Conservation (phyloP, 2,113 vertebrate species). For the Fulmarus glacialis region DNA sequence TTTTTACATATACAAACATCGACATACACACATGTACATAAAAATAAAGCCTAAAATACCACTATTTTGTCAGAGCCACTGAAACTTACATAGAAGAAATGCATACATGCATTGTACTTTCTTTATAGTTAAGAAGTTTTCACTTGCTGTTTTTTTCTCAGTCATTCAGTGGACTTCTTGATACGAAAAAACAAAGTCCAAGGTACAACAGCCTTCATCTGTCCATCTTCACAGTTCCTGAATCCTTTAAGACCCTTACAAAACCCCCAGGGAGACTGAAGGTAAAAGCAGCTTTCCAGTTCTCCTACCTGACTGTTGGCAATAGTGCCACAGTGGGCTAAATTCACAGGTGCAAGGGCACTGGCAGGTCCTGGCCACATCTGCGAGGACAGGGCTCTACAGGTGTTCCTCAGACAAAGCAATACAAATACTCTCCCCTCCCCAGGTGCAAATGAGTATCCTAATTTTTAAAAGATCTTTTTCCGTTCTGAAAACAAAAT, state of each 20-base stretch:
- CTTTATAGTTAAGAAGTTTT: not conserved
- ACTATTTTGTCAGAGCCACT: not conserved
- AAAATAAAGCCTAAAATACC: not conserved
- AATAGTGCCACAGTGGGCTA: accelerated
- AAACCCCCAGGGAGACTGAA: accelerated
- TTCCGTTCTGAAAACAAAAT: not conserved
- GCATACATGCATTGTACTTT: not conserved
- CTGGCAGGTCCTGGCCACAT: not conserved
- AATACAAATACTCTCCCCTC: not conserved
- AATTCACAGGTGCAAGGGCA: not conserved
- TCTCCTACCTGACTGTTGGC: not conserved
- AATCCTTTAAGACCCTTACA: not conserved
- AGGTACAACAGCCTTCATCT: not conserved
- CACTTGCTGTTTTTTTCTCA: not conserved
- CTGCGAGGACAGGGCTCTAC: not conserved
- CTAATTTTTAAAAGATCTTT: not conserved
- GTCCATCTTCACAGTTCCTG: not conserved
- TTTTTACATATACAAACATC: no score
- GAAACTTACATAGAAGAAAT: not conserved
- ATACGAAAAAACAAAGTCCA: not conserved
- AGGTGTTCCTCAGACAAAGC: not conserved
- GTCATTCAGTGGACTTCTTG: not conserved
- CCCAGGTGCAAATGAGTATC: not conserved
- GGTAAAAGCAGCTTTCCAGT: not conserved
- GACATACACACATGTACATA: accelerated